phyloP scores from a whole-genome alignment of 2,797 vertebrate genomes.

The Microhierax caerulescens region DNA sequence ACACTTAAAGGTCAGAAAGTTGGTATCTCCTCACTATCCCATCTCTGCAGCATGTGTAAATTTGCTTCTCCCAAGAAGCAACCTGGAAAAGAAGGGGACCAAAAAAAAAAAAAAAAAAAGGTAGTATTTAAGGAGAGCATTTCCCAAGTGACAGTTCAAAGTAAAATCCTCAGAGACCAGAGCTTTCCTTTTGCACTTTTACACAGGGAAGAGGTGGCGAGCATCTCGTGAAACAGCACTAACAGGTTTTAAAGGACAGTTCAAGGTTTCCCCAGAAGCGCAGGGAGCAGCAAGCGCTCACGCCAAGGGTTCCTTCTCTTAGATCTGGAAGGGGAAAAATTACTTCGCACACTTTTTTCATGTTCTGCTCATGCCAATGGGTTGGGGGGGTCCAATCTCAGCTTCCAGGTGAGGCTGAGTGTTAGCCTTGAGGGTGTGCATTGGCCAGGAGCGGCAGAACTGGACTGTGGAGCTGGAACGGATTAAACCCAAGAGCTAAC shows the following conservation, averaged over 20 bases:
- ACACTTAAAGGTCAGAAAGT: constrained; percentile 64
- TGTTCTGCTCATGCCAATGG: fast-evolving
- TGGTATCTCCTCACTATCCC: constrained; percentile 78
- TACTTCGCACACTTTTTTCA: fast-evolving
- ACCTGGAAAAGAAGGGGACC: constrained; percentile 30
- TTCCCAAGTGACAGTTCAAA: neutral
- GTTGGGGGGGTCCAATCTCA: neutral
- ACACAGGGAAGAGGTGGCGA: neutral
- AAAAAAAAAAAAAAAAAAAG: fast-evolving
- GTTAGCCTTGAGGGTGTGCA: too few species aligned
- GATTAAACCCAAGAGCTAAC: neutral
- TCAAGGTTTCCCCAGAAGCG: neutral
- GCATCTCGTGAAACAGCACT: neutral
- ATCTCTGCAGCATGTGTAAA: constrained; percentile 78
- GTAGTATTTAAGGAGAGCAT: neutral
- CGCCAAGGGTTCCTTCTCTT: fast-evolving
- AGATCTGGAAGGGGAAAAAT: neutral
- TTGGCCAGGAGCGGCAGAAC: neutral
- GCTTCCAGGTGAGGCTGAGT: fast-evolving
- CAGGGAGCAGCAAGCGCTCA: neutral
- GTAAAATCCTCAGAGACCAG: neutral
- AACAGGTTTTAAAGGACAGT: neutral
- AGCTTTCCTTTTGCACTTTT: neutral
- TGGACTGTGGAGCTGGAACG: fast-evolving
- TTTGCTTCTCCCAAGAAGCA: constrained; percentile 74